These are phyloP conservation scores for Lepidotrigona ventralis DNA, from an alignment of 1,140 invertebrate genomes.

Conservation along the genomic window DNA sequence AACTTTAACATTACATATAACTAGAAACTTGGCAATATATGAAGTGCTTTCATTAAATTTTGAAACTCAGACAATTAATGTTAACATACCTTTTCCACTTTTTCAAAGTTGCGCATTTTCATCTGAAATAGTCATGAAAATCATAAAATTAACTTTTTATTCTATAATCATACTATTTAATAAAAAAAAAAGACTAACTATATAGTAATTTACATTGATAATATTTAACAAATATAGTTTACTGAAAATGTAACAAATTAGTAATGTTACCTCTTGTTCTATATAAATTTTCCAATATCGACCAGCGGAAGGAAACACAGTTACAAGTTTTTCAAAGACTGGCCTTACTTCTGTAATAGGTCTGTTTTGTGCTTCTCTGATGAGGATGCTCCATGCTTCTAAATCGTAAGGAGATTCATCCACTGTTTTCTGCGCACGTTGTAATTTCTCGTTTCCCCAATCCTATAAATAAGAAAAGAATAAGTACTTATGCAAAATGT, in stretches of 20 bases:
- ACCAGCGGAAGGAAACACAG: constrained; percentile 96
- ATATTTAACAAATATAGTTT: neutral
- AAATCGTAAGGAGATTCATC: constrained; percentile 94
- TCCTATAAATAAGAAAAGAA: constrained; percentile 82
- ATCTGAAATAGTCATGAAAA: constrained; percentile 85
- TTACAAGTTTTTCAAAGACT: constrained; percentile 96
- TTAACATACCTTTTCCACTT: constrained; percentile 97
- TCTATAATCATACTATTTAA: neutral
- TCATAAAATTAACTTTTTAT: constrained; percentile 6
- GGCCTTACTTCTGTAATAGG: constrained; percentile 94
- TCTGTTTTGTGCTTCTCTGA: constrained; percentile 94
- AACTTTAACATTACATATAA: constrained; percentile 52
- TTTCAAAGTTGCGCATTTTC: constrained; percentile 97
- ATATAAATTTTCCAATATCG: constrained; percentile 99
- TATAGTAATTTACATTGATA: neutral
- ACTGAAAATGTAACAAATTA: neutral
- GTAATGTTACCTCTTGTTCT: constrained; percentile 93
- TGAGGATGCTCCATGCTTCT: constrained; percentile 97
- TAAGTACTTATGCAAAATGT: neutral
- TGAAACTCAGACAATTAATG: constrained; percentile 64
- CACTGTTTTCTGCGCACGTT: constrained; percentile 89
- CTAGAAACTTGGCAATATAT: constrained; percentile 44
- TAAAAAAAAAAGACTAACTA: neutral
- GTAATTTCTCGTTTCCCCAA: constrained; percentile 92
- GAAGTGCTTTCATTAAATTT: constrained; percentile 64